Evolutionary conservation across 2,888 invertebrate species (phyloP), one percentile per base, ranked within the genome.

Genomic region (Myopa tessellatipennis): DNA sequence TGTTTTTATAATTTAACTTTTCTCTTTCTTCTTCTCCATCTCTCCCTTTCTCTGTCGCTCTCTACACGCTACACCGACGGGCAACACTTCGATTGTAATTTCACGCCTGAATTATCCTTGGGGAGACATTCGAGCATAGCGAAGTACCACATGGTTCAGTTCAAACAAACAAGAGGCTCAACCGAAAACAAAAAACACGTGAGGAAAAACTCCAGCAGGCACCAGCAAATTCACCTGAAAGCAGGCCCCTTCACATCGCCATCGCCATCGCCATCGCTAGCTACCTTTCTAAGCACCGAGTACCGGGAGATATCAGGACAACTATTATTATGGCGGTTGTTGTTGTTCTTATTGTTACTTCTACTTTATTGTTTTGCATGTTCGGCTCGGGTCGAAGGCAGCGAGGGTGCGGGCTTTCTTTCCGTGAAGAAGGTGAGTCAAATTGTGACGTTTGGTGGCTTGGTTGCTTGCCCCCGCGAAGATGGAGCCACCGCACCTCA

Each of bases 101-200:
- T 87, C 87, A 88, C 87, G 87, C 87, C 84, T 86, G 87, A 87
- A 87, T 88, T 87, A 87, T 87, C 86, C 87, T 85, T 85, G 83
- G 87, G 87, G 86, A 87, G 85, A 84, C 85, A 87, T 86, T 85
- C 83, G 80, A 81, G 83, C 82, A 84, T 34, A 14, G 34, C 68
- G 34, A n/a, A 18, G 69, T 16, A 55, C 36, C 16, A 65, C 63
- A 65, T 36, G 70, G 52, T 52, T 52, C 52, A 70, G 34, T 26
- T 16, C n/a, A 70, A 50, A 70, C 26, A 50, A 70, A 70, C 70
- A 70, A 70, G 68, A 38, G 5, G 55, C 52, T 55, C 55, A 34
- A 34, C 50, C 50, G 34, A 12, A 52, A n/a, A n/a, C n/a, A n/a
- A n/a, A 70, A 12, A 52, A 70, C 70, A 26, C 26, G 2, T 26